phyloP scores from a whole-genome alignment of 2,888 invertebrate species.

The Andrena bucephala region DNA sequence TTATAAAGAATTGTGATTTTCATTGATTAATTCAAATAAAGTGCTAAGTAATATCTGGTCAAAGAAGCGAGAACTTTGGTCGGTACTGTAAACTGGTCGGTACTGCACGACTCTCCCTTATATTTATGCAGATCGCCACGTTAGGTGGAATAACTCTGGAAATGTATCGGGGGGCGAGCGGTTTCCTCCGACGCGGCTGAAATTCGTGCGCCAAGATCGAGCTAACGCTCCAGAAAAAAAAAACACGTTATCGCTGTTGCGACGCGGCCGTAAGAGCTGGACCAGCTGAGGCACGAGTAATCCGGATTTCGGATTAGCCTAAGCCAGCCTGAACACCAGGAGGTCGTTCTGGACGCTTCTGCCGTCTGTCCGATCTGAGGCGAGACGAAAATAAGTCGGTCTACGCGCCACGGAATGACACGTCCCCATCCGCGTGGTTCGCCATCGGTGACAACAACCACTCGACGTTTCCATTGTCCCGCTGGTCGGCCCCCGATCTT shows the following conservation, averaged over 20 bases:
- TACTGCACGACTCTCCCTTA: not conserved
- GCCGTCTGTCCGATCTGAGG: constrained; percentile 56
- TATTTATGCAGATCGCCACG: constrained; percentile 53
- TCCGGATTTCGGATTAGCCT: constrained; percentile 84
- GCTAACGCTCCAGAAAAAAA: constrained; percentile 64
- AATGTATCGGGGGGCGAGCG: not conserved
- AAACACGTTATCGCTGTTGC: constrained; percentile 64
- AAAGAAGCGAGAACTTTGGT: too few species aligned
- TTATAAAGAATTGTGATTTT: too few species aligned
- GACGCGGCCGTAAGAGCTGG: constrained; percentile 72
- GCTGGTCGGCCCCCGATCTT: constrained; percentile 39
- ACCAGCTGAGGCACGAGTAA: constrained; percentile 81
- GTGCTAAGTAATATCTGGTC: too few species aligned
- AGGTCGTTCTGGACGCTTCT: constrained; percentile 71
- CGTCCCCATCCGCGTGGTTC: constrained; percentile 63
- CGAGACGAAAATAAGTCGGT: constrained; percentile 71
- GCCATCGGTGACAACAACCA: constrained; percentile 65
- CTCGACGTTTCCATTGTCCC: constrained; percentile 72
- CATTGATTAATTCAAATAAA: too few species aligned
- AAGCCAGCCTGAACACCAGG: constrained; percentile 77
- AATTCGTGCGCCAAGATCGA: constrained; percentile 31
- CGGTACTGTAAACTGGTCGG: too few species aligned
- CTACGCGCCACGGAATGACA: constrained; percentile 62
- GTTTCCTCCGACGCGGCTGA: constrained; percentile 29
- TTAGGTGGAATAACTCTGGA: constrained; percentile 8